Conservation (phyloP, 2,113 vertebrate genomes). For the Oophaga pumilio region DNA sequence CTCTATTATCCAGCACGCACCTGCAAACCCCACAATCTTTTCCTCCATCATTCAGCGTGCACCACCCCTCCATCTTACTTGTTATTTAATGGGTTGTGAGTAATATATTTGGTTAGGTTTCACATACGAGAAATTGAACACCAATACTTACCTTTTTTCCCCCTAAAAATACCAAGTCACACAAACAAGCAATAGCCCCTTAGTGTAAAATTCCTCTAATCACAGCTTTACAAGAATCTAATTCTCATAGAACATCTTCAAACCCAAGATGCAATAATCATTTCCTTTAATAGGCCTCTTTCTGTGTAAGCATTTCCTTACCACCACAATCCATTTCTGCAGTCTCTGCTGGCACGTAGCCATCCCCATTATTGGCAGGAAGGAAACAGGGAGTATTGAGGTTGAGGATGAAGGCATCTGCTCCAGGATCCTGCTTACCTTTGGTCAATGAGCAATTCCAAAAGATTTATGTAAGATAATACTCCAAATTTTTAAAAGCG, state of each 20-base stretch:
- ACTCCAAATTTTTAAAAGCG: not conserved
- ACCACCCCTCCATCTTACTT: not conserved
- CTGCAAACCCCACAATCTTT: too few relatives aligned
- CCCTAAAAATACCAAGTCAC: not conserved
- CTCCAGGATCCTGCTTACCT: slow-evolving; percentile 37
- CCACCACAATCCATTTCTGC: not conserved
- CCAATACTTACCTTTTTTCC: not conserved
- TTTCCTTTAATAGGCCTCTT: not conserved
- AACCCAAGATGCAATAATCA: too few relatives aligned
- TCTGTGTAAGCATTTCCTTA: slow-evolving; percentile 1
- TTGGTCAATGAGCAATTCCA: slow-evolving; percentile 48
- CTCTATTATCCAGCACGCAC: too few relatives aligned
- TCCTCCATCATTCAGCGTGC: not conserved
- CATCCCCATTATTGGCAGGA: not conserved
- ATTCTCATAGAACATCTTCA: not conserved
- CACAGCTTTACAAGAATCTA: not conserved
- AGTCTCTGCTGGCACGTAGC: not conserved
- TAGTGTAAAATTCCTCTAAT: not conserved
- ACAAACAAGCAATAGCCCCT: not conserved
- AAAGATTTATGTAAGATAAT: slow-evolving; percentile 6
- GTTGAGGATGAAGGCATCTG: slow-evolving; percentile 14
- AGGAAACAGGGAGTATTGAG: not conserved
- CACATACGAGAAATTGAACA: not conserved
- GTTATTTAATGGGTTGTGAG: not conserved
- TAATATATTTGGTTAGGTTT: not conserved